phyloP scores from a whole-genome alignment of 2,113 vertebrate genomes.

The Myodes glareolus region DNA sequence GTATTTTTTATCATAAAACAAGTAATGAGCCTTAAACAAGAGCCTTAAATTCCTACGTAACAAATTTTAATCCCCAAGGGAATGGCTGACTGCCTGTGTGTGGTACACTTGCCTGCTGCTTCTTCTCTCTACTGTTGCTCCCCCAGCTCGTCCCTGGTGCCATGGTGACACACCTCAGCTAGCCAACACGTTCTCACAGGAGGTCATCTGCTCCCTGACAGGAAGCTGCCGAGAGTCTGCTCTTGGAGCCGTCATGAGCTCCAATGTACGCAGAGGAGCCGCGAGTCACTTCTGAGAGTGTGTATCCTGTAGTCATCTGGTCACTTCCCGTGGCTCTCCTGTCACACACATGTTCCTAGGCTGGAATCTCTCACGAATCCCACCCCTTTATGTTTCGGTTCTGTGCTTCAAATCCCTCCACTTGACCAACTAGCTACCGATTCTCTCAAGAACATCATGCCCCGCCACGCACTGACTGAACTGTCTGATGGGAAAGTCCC shows the following conservation, averaged over 20 bases:
- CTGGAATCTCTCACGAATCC: neutral
- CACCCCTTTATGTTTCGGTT: neutral
- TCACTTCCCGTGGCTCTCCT: slow-evolving; percentile 25
- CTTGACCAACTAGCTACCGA: neutral
- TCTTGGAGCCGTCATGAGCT: neutral
- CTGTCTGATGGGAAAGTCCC: neutral
- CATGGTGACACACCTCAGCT: neutral
- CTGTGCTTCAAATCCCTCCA: neutral
- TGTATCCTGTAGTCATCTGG: slow-evolving; percentile 9
- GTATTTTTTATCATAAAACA: neutral
- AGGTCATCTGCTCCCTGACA: slow-evolving; percentile 1
- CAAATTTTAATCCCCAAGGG: neutral
- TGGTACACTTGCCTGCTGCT: neutral
- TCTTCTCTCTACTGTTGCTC: neutral
- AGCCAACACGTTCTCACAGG: neutral
- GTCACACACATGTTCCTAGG: neutral
- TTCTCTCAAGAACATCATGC: neutral
- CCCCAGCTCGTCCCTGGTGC: neutral
- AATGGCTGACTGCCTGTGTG: neutral
- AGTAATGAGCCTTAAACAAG: too few species aligned
- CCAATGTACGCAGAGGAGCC: neutral
- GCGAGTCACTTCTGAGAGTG: neutral
- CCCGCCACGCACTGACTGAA: neutral
- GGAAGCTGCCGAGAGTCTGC: slow-evolving; percentile 8
- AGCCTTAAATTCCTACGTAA: neutral